Conservation (phyloP, 2,888 invertebrate genomes). For the Ophion ellenae region DNA sequence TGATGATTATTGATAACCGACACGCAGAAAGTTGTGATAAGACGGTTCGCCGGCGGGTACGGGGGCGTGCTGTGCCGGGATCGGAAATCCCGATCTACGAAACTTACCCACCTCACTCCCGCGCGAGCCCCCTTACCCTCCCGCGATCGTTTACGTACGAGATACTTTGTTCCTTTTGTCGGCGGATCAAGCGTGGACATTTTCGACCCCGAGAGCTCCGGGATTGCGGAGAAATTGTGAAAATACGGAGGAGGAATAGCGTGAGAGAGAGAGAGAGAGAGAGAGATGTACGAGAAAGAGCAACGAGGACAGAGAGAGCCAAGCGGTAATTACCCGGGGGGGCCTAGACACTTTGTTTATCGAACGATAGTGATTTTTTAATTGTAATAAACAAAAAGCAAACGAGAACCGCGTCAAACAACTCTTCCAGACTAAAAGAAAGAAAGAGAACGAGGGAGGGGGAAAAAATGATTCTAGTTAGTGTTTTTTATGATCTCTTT, state of each 20-base stretch:
- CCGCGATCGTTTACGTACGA: constrained; percentile 73
- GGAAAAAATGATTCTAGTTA: constrained; percentile 82
- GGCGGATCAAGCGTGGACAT: constrained; percentile 75
- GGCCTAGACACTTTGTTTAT: constrained; percentile 79
- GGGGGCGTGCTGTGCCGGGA: background rate
- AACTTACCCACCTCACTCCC: background rate
- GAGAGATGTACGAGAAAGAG: constrained; percentile 10
- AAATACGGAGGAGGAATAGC: constrained; percentile 3
- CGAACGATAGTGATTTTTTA: constrained; percentile 81
- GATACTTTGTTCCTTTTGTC: constrained; percentile 81
- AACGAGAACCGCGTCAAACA: constrained; percentile 73
- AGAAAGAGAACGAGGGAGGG: constrained; percentile 33
- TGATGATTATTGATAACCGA: constrained; percentile 66
- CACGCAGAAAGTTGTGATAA: constrained; percentile 81
- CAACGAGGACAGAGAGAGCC: constrained; percentile 62
- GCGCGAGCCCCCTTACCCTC: background rate
- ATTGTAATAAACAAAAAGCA: constrained; percentile 72
- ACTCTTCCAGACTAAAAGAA: constrained; percentile 74
- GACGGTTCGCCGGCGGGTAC: constrained; percentile 67
- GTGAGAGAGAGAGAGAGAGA: constrained; percentile 14
- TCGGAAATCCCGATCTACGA: constrained; percentile 7
- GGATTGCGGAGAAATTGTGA: background rate
- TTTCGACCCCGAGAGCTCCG: constrained; percentile 62
- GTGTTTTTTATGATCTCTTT: constrained; percentile 84
- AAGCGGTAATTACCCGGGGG: constrained; percentile 68